phyloP scores from a whole-genome alignment of 2,888 invertebrate genomes.

The Notodonta ziczac region DNA sequence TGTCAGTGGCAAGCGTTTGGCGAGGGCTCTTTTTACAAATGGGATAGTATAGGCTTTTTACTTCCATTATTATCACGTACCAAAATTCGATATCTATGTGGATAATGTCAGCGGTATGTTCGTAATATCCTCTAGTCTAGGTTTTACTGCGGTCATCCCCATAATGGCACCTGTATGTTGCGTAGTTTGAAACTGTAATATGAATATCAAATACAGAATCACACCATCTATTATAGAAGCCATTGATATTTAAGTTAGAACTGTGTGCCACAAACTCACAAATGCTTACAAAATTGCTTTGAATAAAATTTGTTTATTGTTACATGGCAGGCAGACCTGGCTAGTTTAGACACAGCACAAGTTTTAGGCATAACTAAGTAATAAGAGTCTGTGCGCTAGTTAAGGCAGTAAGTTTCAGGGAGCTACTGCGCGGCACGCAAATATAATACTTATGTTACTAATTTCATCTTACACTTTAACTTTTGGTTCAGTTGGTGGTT shows the following conservation, averaged over 20 bases:
- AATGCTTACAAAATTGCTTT: conserved; percentile 22
- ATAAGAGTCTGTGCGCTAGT: conserved; percentile 48
- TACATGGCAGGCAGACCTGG: conserved; percentile 24
- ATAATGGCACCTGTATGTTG: no score
- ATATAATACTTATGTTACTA: not conserved
- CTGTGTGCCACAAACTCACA: not conserved
- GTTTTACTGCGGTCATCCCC: no score
- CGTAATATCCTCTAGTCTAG: no score
- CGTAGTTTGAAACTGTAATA: not conserved
- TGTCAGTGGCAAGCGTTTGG: no score
- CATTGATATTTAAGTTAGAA: not conserved
- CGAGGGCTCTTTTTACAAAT: no score
- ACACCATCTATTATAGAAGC: not conserved
- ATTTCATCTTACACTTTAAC: no score
- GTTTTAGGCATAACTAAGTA: conserved; percentile 55
- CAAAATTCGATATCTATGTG: no score
- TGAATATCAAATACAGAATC: not conserved
- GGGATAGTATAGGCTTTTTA: no score
- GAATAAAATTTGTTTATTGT: conserved; percentile 38
- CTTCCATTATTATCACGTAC: no score
- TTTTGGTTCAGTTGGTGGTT: no score
- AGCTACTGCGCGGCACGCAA: conserved; percentile 24
- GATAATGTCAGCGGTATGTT: no score
- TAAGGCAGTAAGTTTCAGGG: conserved; percentile 48
- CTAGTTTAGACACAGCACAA: conserved; percentile 37